phyloP scores from a whole-genome alignment of 2,888 invertebrate species.

The Osedax fenrisi region DNA sequence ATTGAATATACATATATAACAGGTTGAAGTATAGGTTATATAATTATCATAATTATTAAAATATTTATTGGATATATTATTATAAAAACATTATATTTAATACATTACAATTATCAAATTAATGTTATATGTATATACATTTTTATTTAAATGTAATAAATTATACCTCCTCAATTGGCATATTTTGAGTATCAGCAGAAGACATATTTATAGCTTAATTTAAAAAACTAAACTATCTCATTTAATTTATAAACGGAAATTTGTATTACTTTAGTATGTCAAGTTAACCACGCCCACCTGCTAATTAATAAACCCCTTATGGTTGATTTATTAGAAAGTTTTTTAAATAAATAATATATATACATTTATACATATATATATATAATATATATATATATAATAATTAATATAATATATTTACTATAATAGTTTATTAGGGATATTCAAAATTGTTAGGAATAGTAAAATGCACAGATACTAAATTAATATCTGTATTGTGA shows the following conservation, averaged over 20 bases:
- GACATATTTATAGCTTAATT: conserved; percentile 25
- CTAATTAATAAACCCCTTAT: no score
- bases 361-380: not conserved
- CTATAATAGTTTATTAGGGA: not conserved
- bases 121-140: no score
- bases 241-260: not conserved
- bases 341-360: not conserved
- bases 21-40: no score
- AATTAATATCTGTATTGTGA: conserved; percentile 3
- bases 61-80: no score
- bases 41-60: no score
- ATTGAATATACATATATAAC: no score
- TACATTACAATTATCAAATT: no score
- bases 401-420: not conserved
- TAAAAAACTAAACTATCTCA: not conserved
- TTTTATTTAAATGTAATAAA: no score
- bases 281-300: conserved; percentile 3
- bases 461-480: not conserved
- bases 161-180: conserved; percentile 27
- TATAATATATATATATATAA: not conserved
- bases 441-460: not conserved
- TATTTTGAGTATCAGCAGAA: conserved; percentile 30
- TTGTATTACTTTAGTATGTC: not conserved
- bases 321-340: no score
- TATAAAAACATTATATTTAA: no score